Base-by-base conservation (phyloP, 1,140 invertebrate genomes). In the Trypoxylus dichotomus region DNA sequence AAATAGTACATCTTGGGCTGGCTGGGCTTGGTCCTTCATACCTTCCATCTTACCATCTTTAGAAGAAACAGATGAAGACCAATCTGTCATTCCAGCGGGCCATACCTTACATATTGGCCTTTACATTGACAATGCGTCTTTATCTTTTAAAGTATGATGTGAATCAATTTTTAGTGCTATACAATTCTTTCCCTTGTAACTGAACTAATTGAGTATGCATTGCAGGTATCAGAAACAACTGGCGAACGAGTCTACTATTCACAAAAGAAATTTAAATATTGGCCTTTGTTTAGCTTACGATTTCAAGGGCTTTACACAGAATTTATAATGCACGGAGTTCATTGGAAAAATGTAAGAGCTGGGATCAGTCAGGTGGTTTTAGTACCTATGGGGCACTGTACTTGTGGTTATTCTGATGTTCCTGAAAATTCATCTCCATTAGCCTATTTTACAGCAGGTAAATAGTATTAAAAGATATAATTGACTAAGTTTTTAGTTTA, bases 11-110 rank as follows among this genome's bases (percentile, higher is more conserved):
- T 79, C 82, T 21, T 85, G 84, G 84, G 82, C 84, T 42, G 84
- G 84, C 15, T 86, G 85, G 85, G 85, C 84, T 15, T 86, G 85
- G 85, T 85, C 84, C 15, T 86, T 85, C 77, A 83, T 85, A 60
- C 83, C 85, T 21, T 84, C 84, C 25, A 80, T 86, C 29, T 77
- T 85, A 27, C 84, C 85, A 25, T 77, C 80, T 15, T 78, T 79
- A n/a, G 82, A 80, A 80, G 80, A 83, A 42, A 83, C 84, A 73
- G 83, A 77, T 81, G 81, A 83, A 25, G 76, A 85, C 37, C 74
- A 82, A 54, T 73, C 80, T 15, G 54, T 80, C 37, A 68, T 77
- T 75, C 78, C 75, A 32, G 75, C 76, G 19, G 83, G 83, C 0
- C 82, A 85, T 63, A 83, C 81, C 42, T 74, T 84, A 68, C 85